Base-by-base conservation (phyloP, 2,113 vertebrate species). In the Diphyllodes magnificus region DNA sequence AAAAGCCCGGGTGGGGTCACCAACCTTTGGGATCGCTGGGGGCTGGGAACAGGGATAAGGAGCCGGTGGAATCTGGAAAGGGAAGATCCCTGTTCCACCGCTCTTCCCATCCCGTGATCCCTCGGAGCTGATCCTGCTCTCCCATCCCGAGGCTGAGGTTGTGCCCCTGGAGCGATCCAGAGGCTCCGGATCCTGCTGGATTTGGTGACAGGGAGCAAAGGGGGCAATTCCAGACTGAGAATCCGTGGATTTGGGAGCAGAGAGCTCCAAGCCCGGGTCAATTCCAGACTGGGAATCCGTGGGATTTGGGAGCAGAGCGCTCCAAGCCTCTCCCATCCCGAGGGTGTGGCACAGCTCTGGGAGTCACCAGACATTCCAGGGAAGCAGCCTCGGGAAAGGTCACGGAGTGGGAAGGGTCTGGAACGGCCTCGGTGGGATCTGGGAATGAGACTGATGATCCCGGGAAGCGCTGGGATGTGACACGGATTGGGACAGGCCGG, bases 81-180 rank as follows among this genome's bases (percentile, higher is more conserved):
- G 57, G 35, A 60, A 37, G 23, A 37, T 60, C 35, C n/a, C n/a
- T 37, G 57, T 35, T 59, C 56, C 15, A 11, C 7, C 11, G 22
- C 15, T 9, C 5, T 21, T 25, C 49, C 30, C 10, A 1, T 59
- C 25, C 44, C n/a, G 0, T 1, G 0, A 65, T 30, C 11, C 23
- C 42, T 45, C 1, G 5, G 42, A 18, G 53, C 3, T n/a, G 15
- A 14, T 17, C n/a, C 65, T 2, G 0, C 15, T 40, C 1, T 33
- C 27, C 66, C n/a, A 15, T 37, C 57, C 71, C 1, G 0, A 3
- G 7, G 39, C 37, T 2, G 2, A 8, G 54, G 6, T 4, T 61
- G 20, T 44, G 45, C 15, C 54, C 15, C 31, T 40, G 53, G 53
- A 69, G 15, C 6, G 4, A 69, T 69, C 65, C 65, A 6, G 6